A percentile compares a stretch with the other conserved stretches of the same genome.
These are phyloP conservation scores for Saccostrea cuccullata DNA, from an alignment of 1,140 invertebrate species.

Conservation along the genomic window DNA sequence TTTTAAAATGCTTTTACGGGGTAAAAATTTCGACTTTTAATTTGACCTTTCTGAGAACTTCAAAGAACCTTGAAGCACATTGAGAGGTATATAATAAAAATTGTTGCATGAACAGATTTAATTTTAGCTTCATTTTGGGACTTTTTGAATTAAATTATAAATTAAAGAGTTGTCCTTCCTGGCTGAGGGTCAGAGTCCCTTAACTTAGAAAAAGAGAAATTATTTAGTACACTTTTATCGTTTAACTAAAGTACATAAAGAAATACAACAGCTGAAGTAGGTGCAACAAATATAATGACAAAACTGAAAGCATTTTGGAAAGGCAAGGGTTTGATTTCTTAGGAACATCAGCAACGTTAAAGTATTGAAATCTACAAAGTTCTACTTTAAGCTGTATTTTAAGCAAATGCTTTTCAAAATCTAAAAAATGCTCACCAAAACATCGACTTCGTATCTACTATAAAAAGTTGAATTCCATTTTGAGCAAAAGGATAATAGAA, in stretches of 20 bases:
- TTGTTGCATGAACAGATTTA: too few relatives aligned
- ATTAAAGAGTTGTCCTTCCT: too few relatives aligned
- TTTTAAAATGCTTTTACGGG: too few relatives aligned
- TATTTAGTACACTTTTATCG: too few relatives aligned
- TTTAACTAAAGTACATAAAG: neutral
- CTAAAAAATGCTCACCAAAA: conserved; percentile 23
- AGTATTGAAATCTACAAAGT: neutral
- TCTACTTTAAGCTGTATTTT: neutral
- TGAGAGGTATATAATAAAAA: too few relatives aligned
- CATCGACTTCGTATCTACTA: conserved; percentile 30
- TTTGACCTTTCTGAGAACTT: too few relatives aligned
- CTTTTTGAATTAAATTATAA: too few relatives aligned
- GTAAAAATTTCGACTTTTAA: too few relatives aligned
- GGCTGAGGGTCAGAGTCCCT: too few relatives aligned
- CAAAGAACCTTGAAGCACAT: too few relatives aligned
- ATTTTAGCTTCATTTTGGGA: too few relatives aligned
- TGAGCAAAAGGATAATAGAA: neutral
- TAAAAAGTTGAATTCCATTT: neutral
- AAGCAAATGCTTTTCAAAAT: neutral
- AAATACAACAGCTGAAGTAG: neutral
- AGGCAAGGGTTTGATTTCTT: neutral
- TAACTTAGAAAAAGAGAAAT: too few relatives aligned
- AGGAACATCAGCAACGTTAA: neutral
- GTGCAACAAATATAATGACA: neutral
- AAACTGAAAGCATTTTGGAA: neutral